Evolutionary conservation across 2,113 vertebrate species (phyloP), one percentile per base, ranked within the genome.

Genomic region (Puma concolor): DNA sequence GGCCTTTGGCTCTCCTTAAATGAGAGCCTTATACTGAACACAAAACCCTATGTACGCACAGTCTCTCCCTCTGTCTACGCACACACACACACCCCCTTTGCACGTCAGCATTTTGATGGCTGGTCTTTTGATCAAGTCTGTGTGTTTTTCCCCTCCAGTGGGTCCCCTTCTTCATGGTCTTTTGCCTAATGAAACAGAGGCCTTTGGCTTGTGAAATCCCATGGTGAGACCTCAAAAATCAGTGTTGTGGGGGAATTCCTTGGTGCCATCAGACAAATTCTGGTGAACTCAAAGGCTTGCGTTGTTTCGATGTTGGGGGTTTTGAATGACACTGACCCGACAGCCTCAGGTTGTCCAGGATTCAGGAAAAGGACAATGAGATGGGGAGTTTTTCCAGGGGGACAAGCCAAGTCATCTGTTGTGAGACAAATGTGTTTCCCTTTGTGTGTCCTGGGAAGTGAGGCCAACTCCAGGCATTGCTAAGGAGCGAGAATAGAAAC

Each of bases 371-470:
- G 12, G 36, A 54, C 79, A 48, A 1, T 81, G 33, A 0, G 38
- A 36, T 10, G 31, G 66, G 2, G 2, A 2, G 31, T 17, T n/a
- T 60, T 79, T 44, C 36, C 60, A 38, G 69, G 74, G 60, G 10
- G 12, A 19, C 5, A 2, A 11, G n/a, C 41, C 38, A 17, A 25
- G 76, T 27, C 29, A 0, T 1, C 0, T 7, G 52, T 33, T 25
- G 60, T 87, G 27, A 11, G 60, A 69, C 44, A 50, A 17, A 27
- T 0, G 2, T 7, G 7, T 72, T 83, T 74, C 29, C 79, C n/a
- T 79, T 33, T 3, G 2, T 64, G 38, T 31, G 0, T 25, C 63
- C 44, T 0, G 0, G 15, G 41, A 6, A 72, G 52, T 16, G 38
- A 57, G 21, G 71, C 57, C n/a, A 14, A 2, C 25, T 52, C 33